A percentile compares a stretch with the other conserved stretches of the same genome.
These are phyloP conservation scores for Andrena praecox DNA, from an alignment of 2,888 invertebrate genomes.

Conservation along the genomic window DNA sequence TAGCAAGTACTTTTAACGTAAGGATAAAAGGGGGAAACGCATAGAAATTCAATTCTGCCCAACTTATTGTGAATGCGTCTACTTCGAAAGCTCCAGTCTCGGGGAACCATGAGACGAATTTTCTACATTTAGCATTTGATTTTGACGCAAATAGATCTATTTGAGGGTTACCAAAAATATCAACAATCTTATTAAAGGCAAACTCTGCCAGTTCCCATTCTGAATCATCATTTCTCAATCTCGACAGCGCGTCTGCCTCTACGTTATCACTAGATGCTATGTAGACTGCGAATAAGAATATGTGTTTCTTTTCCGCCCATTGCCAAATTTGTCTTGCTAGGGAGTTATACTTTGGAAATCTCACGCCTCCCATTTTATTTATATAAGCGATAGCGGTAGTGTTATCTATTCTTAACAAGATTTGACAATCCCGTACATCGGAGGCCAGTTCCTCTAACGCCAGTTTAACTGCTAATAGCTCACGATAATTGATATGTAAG, in stretches of 20 bases:
- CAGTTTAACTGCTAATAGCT: too few species aligned
- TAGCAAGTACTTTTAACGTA: neutral
- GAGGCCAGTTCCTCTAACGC: neutral
- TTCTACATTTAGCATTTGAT: neutral
- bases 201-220: neutral
- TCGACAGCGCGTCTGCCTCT: constrained; percentile 2
- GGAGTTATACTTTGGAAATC: constrained; percentile 40
- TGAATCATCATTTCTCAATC: neutral
- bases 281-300: constrained; percentile 5
- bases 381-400: constrained; percentile 43
- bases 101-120: neutral
- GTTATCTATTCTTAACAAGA: constrained; percentile 59
- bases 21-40: too few species aligned
- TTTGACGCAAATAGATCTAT: neutral
- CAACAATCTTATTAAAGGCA: neutral
- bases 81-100: neutral
- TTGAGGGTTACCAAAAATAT: neutral
- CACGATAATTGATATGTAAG: neutral
- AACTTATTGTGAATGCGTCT: neutral
- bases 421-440: constrained; percentile 43
- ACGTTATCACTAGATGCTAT: constrained; percentile 10
- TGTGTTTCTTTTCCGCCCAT: constrained; percentile 41
- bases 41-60: neutral
- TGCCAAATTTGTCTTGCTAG: constrained; percentile 54
- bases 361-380: constrained; percentile 20